These are phyloP conservation scores for Cydia amplana DNA, from an alignment of 1,140 invertebrate genomes.

Conservation along the genomic window DNA sequence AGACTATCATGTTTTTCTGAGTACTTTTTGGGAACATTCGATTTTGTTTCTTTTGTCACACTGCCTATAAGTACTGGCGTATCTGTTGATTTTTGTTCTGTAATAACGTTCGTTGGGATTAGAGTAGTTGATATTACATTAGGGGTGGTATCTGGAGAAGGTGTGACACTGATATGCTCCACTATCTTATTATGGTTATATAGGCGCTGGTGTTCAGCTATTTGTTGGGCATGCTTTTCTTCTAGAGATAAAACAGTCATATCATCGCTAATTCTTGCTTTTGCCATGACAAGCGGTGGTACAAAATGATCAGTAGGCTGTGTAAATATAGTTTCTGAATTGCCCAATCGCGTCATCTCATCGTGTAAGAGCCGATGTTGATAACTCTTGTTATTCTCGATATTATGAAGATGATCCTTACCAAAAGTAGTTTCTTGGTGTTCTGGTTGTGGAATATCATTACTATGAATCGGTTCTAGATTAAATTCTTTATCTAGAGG, in stretches of 20 bases:
- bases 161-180: slow-evolving; percentile 39
- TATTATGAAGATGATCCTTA: slow-evolving; percentile 55
- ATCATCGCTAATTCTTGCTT: slow-evolving; percentile 75
- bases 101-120: slow-evolving; percentile 1
- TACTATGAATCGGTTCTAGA: slow-evolving; percentile 50
- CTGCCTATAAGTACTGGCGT: slow-evolving; percentile 36
- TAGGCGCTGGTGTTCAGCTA: slow-evolving; percentile 54
- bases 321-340: slow-evolving; percentile 73
- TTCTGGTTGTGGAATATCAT: slow-evolving; percentile 57
- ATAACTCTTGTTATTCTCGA: slow-evolving; percentile 64
- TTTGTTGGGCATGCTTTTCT: slow-evolving; percentile 74
- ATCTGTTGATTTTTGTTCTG: slow-evolving; percentile 28
- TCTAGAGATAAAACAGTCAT: slow-evolving; percentile 75
- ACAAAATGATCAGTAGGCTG: slow-evolving; percentile 78
- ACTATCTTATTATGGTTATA: slow-evolving; percentile 43
- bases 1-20: slow-evolving; percentile 51
- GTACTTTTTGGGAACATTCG: slow-evolving; percentile 65
- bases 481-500: slow-evolving; percentile 52
- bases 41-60: slow-evolving; percentile 52
- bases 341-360: slow-evolving; percentile 64
- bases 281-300: slow-evolving; percentile 78
- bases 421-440: slow-evolving; percentile 50
- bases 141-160: slow-evolving; percentile 33
- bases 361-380: slow-evolving; percentile 70
- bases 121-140: slow-evolving; percentile 39